phyloP scores from a whole-genome alignment of 2,888 invertebrate genomes.

The Pseudolycoriella hygida region DNA sequence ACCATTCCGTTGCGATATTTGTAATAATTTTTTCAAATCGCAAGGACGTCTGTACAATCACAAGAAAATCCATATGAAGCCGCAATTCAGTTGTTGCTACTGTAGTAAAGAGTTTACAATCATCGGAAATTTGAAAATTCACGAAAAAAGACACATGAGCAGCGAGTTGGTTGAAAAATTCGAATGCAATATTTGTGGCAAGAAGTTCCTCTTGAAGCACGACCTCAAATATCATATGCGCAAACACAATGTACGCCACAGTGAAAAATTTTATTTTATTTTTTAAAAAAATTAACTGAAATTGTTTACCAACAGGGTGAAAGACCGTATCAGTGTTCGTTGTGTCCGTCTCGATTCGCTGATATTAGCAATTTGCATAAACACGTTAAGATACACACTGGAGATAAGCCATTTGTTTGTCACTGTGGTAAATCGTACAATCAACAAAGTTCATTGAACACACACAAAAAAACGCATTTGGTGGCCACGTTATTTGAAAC shows the following conservation, averaged over 20 bases:
- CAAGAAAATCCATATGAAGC: not conserved
- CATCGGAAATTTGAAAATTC: not conserved
- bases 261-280: too few species aligned
- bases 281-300: too few species aligned
- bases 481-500: not conserved
- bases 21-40: not conserved
- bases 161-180: not conserved
- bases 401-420: not conserved
- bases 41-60: not conserved
- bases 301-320: not conserved
- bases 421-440: not conserved
- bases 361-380: not conserved
- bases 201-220: not conserved
- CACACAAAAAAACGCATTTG: not conserved
- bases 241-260: not conserved
- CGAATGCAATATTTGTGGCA: not conserved
- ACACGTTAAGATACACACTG: not conserved
- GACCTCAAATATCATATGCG: slow-evolving; percentile 1
- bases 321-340: not conserved
- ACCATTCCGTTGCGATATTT: not conserved
- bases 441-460: slow-evolving; percentile 1
- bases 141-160: not conserved
- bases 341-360: not conserved
- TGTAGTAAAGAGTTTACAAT: not conserved
- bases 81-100: not conserved